Base-by-base conservation (phyloP, 2,113 vertebrate species). In the Sorex fumeus region DNA sequence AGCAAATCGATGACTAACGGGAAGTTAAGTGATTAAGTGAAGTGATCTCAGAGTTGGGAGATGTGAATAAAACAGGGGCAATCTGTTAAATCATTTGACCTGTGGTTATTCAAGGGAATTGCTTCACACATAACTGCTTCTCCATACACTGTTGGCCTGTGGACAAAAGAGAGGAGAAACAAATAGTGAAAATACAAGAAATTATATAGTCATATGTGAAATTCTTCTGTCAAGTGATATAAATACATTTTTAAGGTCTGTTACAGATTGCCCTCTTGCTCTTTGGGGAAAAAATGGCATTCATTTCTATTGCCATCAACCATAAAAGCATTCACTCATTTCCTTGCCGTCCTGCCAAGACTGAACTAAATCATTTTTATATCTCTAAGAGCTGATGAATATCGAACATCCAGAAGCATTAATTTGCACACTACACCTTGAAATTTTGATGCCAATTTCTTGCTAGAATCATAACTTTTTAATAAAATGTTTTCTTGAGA, bases 191-290 rank as follows among this genome's bases (percentile, higher is more conserved):
- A 66, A 85, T 32, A 10, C 57, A 91, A 64, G 36, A 85, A 60
- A 60, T 21, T 60, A 23, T 60, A 60, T 60, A 60, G 18, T 60
- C 19, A 60, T 19, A 21, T 60, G 34, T 78, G 80, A 57, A 71
- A 83, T 80, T 88, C 5, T 91, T 76, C 77, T 76, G 77, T 87
- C 67, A 89, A 89, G 87, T 47, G 8, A 83, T 79, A 72, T 11
- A 88, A 80, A 90, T 88, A 84, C 62, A 71, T 93, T 86, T 93
- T 96, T 76, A 87, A 90, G 71, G 79, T 69, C 50, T 84, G 32
- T 91, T 95, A 72, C 16, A 77, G 85, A 76, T 87, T 76, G 36
- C 50, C 43, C 64, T 80, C 80, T 83, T 86, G 43, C 62, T 67
- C 71, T 71, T 95, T 67, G 90, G 67, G 50, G 18, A 60, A 92